Evolutionary conservation across 37 sponge, comb jelly and placozoan species (phyloP), one percentile per base, ranked within the genome.

Genomic region (Cliona cf. orientalis): DNA sequence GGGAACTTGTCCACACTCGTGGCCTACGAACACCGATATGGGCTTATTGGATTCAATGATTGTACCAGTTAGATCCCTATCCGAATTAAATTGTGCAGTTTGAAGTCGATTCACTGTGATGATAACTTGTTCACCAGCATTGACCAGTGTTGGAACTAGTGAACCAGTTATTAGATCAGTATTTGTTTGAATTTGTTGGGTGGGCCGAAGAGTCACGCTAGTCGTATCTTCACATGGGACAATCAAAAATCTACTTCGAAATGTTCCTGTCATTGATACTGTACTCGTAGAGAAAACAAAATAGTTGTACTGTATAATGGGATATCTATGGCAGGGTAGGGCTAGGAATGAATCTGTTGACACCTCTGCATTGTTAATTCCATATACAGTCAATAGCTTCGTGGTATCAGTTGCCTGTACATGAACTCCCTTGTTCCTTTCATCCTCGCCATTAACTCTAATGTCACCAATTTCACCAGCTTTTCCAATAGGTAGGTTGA

Each of bases 1-100:
- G 23, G 90, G 84, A n/a, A 83, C 66, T 14, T 65, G 64, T n/a
- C 70, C 85, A 83, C 90, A 89, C 22, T 61, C 59, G 58, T 89
- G 84, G 22, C 90, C 80, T 58, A 60, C 35, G 22, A 80, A 70
- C 3, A 80, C 71, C 21, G 80, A 34, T 5, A 88, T 63, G 1
- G 83, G 83, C 36, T 61, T 72, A 65, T 68, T 36, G 3, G 89
- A 65, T 2, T 32, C 62, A 7, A 88, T 34, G 4, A 42, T 68
- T 17, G 71, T 60, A 23, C 89, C 89, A 43, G 89, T 88, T 22
- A 88, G 23, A 37, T 88, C 89, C 0, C 11, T 19, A 1, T 2
- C 9, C 1, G 33, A 36, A 17, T 38, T 5, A 76, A 59, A 1
- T 0, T 6, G 5, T 31, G 17, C 12, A 3, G 77, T 76, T 63